Evolutionary conservation across 2,888 invertebrate species (phyloP), one percentile per base, ranked within the genome.

Genomic region (Sarcophaga rosellei): DNA sequence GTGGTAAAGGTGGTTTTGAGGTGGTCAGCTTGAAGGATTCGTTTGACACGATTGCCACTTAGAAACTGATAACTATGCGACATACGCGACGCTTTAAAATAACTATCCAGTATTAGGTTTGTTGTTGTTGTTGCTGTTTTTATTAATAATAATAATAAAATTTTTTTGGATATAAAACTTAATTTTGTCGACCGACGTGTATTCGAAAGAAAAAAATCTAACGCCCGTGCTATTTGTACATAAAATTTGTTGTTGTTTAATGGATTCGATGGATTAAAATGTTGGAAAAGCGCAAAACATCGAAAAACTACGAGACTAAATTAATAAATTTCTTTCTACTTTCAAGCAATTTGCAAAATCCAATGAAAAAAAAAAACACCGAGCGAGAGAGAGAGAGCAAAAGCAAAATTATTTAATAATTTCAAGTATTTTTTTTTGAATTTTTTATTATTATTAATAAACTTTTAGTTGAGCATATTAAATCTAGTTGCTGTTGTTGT

Each of bases 1-100:
- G 91, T 85, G 92, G 91, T 88, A 91, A 88, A 78, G 92, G 92
- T 82, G 90, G 92, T 89, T 92, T 92, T 90, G 91, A 91, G 84
- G 92, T 90, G 90, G 90, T 88, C 89, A 90, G 90, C 88, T 90
- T 90, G 90, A 89, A 85, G 79, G 84, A 79, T 87, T 88, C 63
- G 83, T 47, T 69, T 75, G 69, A 63, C 61, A 81, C 85, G 74
- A 86, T 59, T 77, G 82, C 63, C 72, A 76, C 69, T 77, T 12
- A 69, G 21, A 79, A 82, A 83, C 74, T 80, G 78, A 88, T 66
- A 81, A 81, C 85, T 84, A 35, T 85, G 85, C 88, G 88, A 88
- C 89, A 89, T 88, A 88, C 85, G 88, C 88, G 83, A 85, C 84
- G 86, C 80, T 81, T 75, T 83, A 85, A 75, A 81, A 77, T 79